Evolutionary conservation across 2,888 invertebrate genomes (phyloP).

Genomic region (Isotomurus palustris): DNA sequence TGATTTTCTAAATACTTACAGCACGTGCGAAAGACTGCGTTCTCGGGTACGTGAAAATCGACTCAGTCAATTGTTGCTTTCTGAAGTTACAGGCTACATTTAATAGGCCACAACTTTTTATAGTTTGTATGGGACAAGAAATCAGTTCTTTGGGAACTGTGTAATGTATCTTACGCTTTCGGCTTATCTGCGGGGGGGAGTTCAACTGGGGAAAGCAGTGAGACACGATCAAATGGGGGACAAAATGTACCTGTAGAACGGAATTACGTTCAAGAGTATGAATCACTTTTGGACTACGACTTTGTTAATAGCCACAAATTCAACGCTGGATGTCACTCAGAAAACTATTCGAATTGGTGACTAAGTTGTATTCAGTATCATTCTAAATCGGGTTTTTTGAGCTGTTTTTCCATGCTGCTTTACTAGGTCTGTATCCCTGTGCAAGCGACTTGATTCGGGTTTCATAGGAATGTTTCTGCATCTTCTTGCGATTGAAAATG

Average conservation of each 20-base stretch:
- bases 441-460: not conserved
- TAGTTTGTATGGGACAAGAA: slow-evolving; percentile 13
- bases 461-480: not conserved
- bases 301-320: slow-evolving; percentile 13
- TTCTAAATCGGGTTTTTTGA: no score
- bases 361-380: not conserved
- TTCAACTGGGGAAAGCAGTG: not conserved
- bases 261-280: slow-evolving; percentile 5
- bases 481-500: not conserved
- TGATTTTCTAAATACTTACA: no score
- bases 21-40: no score
- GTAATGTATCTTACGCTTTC: slow-evolving; percentile 11
- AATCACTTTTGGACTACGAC: slow-evolving; percentile 17
- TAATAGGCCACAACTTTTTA: not conserved
- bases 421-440: slow-evolving; percentile 4
- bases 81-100: no score
- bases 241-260: not conserved
- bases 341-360: not conserved
- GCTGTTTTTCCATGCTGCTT: no score
- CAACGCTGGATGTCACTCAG: slow-evolving; percentile 5
- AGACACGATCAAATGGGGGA: no score
- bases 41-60: no score
- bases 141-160: slow-evolving; percentile 12
- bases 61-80: no score
- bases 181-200: not conserved